Conservation (phyloP, 2,113 vertebrate genomes). For the Amblyopsis rosae region DNA sequence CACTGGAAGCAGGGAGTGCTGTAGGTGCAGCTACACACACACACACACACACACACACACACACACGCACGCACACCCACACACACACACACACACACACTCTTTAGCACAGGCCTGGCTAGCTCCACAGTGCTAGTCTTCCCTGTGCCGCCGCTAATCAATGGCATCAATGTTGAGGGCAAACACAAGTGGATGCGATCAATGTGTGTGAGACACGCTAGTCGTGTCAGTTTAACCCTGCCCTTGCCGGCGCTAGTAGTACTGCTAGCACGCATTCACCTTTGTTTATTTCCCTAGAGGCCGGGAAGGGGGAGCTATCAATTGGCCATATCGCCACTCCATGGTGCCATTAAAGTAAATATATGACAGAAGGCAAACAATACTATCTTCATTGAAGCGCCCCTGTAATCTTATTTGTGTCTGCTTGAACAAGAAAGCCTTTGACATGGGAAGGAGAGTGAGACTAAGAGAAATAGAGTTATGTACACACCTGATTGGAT, state of each 20-base stretch:
- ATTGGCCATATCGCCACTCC: conserved; percentile 42
- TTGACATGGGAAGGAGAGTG: conserved; percentile 2
- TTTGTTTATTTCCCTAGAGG: conserved; percentile 36
- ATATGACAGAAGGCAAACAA: conserved; percentile 36
- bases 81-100: no score
- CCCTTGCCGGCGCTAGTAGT: neutral
- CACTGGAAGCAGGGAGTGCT: conserved; percentile 51
- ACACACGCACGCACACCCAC: no score
- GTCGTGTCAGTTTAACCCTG: conserved; percentile 6
- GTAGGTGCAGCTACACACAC: conserved; percentile 29
- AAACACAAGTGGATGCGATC: conserved; percentile 13
- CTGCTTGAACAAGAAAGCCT: conserved; percentile 28
- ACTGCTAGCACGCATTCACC: conserved; percentile 7
- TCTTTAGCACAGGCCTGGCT: neutral
- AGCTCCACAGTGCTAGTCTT: no score
- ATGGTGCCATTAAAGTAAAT: conserved; percentile 41
- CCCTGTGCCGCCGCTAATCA: no score
- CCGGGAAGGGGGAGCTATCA: conserved; percentile 24
- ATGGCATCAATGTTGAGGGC: neutral
- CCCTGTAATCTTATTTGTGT: conserved; percentile 20
- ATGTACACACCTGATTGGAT: neutral
- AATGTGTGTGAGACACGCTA: conserved; percentile 6
- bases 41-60: no score
- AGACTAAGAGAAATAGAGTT: neutral
- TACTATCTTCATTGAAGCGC: conserved; percentile 26